Evolutionary conservation across 2,113 vertebrate species (phyloP), one percentile per base, ranked within the genome.

Genomic region (Laterallus jamaicensis): DNA sequence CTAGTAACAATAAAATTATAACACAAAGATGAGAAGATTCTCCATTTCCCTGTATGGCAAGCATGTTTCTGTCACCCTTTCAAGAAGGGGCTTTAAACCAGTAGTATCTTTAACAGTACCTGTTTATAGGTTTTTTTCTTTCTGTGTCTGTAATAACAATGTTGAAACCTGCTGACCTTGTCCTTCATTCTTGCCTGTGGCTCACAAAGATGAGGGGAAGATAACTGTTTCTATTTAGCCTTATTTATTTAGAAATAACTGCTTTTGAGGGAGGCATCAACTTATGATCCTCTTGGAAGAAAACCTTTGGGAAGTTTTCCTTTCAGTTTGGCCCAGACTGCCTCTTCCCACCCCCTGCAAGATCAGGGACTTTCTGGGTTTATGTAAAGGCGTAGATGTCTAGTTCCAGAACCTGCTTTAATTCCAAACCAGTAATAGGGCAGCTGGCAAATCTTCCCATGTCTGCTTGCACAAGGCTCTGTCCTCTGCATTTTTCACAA

Each of bases 191-290:
- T 78, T 93, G 60, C 77, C 42, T 49, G 29, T 40, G 55, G 40
- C 73, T 74, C 74, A 66, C 77, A 75, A 94, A 59, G 84, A 37
- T 84, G n/a, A 64, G 42, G 60, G 71, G 77, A 86, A 92, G 84
- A 90, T 12, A 91, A 64, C 69, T 6, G 29, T 88, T 94, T 59
- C 59, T 74, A 12, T 80, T 86, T 54, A 67, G 59, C 35, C 35
- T 83, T 47, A 35, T 44, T 58, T 62, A 42, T 76, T 66, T 58
- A 54, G 11, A 76, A 92, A 68, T 32, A 85, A 21, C n/a, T 85
- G 37, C n/a, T 86, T 95, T 69, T 76, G 74, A 91, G 47, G 62
- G 40, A 84, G 90, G n/a, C 49, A 64, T 84, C 54, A 32, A 24
- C 20, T 78, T 71, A 66, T 73, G 49, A 84, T 89, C 35, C 39